Evolutionary conservation across 2,888 invertebrate species (phyloP).

Genomic region (Julus scanicus): DNA sequence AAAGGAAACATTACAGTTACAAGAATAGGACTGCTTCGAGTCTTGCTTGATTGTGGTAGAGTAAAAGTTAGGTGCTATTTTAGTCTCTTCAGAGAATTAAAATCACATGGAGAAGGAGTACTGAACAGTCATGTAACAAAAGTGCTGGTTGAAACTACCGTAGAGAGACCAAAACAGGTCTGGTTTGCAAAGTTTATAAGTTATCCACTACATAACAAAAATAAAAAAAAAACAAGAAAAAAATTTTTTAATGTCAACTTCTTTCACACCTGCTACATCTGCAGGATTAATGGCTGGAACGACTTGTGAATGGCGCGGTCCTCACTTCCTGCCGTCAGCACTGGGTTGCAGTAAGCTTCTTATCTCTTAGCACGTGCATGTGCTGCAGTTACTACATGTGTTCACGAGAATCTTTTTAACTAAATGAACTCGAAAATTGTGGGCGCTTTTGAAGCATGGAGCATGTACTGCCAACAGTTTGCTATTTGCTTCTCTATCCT

Average conservation of each 20-base stretch:
- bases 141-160: constrained; percentile 4
- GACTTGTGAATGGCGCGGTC: background rate
- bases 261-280: background rate
- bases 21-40: background rate
- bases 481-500: background rate
- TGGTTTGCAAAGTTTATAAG: background rate
- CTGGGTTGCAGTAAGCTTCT: background rate
- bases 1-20: background rate
- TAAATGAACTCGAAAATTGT: background rate
- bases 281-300: background rate
- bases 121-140: constrained; percentile 20
- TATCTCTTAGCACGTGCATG: background rate
- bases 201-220: constrained; percentile 32
- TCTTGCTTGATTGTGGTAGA: constrained; percentile 13
- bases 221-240: background rate
- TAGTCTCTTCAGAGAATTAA: background rate
- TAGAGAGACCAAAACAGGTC: background rate
- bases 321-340: background rate
- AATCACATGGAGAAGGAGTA: constrained; percentile 22
- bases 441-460: background rate
- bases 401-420: background rate
- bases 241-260: background rate
- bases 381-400: background rate
- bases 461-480: background rate
- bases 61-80: constrained; percentile 7